Base-by-base conservation (phyloP, 2,797 vertebrate genomes). In the Pteronotus mesoamericanus region DNA sequence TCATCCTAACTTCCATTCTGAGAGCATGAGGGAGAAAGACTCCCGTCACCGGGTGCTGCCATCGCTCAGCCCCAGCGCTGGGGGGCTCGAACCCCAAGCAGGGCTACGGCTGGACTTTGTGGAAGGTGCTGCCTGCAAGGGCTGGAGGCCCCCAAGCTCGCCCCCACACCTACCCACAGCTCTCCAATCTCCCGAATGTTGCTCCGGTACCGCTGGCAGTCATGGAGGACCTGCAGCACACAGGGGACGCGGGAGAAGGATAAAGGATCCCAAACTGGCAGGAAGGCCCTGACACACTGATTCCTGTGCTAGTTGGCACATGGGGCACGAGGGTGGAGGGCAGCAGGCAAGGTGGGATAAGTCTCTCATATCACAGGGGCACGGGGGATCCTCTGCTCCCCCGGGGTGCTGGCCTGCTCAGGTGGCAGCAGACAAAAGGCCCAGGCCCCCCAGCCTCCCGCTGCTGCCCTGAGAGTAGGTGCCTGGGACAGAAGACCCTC, bases 121-220 rank as follows among this genome's bases (percentile, higher is more conserved):
- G 37, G 29, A 51, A 2, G 2, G 22, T 0, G 4, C 48, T 9
- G 6, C 4, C 6, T 0, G 7, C 2, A 1, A 32, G 82, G 22
- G 18, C 1, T 34, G 1, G 0, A 4, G 37, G 37, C 37, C 34
- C 0, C 26, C 2, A 0, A 1, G 16, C 24, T 16, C 0, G 1
- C 66, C 88, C 88, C 74, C 0, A 0, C 42, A 98, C 99, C 99
- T 97, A 99, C 99, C 99, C 99, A 99, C 64, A 99, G 96, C 71
- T 99, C 98, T 6, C 99, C 99, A 0, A 98, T 98, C 98, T 99
- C 99, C 61, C 99, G 98, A 26, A 99, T 98, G 97, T 99, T 99
- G 95, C 99, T 98, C 97, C 99, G 99, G 97, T 99, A 99, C 92
- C 99, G 99, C 98, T 99, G 99, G 95, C 99, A 99, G 97, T 99